phyloP scores from a whole-genome alignment of 64 coral and sea anemone species.

The Exaiptasia diaphana region DNA sequence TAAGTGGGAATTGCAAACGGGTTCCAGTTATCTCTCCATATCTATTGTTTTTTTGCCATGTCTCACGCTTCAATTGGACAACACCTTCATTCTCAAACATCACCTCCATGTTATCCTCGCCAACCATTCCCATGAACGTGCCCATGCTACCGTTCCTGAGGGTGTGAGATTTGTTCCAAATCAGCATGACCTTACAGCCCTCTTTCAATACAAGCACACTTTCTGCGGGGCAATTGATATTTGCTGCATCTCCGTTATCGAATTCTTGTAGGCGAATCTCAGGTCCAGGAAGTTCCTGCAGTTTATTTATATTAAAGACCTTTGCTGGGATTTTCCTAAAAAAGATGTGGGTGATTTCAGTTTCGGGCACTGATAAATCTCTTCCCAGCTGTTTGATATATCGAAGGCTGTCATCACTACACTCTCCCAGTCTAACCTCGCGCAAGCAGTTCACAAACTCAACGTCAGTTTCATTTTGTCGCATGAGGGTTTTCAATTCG shows the following conservation, averaged over 20 bases:
- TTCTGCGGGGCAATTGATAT: constrained; percentile 12
- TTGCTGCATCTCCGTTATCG: not conserved
- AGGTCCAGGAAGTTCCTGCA: not conserved
- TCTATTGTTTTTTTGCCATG: not conserved
- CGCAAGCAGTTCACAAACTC: constrained; percentile 6
- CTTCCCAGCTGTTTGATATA: constrained; percentile 7
- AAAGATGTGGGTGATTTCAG: constrained; percentile 11
- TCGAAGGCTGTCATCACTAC: not conserved
- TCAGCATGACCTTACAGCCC: constrained; percentile 38
- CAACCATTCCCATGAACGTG: not conserved
- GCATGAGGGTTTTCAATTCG: not conserved
- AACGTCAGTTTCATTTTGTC: not conserved
- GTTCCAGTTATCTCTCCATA: not conserved
- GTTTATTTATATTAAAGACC: not conserved
- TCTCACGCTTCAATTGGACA: not conserved
- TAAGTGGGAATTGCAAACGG: constrained; percentile 12
- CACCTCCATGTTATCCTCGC: not conserved
- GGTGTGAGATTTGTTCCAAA: constrained; percentile 24
- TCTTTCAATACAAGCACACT: not conserved
- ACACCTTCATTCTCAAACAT: not conserved
- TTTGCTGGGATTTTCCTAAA: constrained; percentile 5
- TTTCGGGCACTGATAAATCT: not conserved
- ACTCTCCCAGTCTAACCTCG: not conserved
- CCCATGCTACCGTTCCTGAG: constrained; percentile 15
- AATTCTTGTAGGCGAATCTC: not conserved